A percentile compares a stretch with the other conserved stretches of the same genome.
phyloP scores from a whole-genome alignment of 2,113 vertebrate species.

The Neogobius melanostomus region DNA sequence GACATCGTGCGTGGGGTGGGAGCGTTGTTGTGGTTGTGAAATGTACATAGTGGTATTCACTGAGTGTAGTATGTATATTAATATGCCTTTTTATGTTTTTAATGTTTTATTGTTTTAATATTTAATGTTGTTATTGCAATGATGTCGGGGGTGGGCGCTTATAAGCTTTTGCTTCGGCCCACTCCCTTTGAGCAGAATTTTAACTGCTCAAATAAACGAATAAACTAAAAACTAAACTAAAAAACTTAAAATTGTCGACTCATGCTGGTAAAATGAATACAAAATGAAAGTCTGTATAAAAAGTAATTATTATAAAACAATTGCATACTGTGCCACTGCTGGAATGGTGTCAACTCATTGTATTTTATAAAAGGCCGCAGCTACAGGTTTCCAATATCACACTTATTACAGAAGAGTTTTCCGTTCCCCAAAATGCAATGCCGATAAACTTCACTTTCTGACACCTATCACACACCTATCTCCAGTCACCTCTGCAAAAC shows the following conservation, averaged over 20 bases:
- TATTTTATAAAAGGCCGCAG: background rate
- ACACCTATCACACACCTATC: background rate
- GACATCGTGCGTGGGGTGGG: too few species aligned
- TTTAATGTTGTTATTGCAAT: too few species aligned
- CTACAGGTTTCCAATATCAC: conserved; percentile 36
- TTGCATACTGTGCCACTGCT: background rate
- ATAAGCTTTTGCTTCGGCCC: too few species aligned
- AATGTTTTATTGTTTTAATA: too few species aligned
- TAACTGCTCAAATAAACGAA: too few species aligned
- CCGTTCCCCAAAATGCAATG: conserved; percentile 14
- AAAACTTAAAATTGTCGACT: background rate
- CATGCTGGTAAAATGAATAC: background rate
- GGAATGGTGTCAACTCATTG: background rate
- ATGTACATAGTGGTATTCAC: too few species aligned
- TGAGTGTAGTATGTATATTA: too few species aligned
- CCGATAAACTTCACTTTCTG: conserved; percentile 25
- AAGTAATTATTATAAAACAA: background rate
- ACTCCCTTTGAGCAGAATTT: too few species aligned
- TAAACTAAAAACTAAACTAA: too few species aligned
- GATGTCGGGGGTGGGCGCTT: too few species aligned
- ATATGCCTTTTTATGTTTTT: too few species aligned
- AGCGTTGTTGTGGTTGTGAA: too few species aligned
- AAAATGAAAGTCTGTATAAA: background rate
- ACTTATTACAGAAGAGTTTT: conserved; percentile 33
- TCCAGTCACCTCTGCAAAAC: background rate